These are phyloP conservation scores for Leptonema lineaticorne DNA, from an alignment of 1,140 invertebrate genomes.

Conservation along the genomic window DNA sequence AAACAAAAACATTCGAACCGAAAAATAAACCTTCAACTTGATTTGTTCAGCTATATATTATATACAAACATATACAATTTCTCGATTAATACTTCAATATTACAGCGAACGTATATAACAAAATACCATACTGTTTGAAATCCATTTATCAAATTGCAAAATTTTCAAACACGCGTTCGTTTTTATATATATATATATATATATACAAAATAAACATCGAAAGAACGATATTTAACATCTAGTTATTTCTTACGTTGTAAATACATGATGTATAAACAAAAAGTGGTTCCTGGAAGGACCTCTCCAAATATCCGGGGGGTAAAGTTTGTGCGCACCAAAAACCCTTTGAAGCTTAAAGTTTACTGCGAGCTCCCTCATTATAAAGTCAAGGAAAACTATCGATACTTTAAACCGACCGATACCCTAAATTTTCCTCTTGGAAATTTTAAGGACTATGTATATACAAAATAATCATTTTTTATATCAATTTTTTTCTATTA, in stretches of 20 bases:
- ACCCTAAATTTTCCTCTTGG: background rate
- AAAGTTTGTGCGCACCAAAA: slow-evolving; percentile 28
- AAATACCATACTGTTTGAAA: too few relatives aligned
- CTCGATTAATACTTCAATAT: too few relatives aligned
- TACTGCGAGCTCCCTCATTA: slow-evolving; percentile 17
- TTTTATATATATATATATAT: background rate
- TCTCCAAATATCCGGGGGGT: slow-evolving; percentile 23
- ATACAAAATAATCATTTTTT: background rate
- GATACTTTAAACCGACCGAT: slow-evolving; percentile 20
- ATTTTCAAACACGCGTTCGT: too few relatives aligned
- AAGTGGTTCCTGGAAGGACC: slow-evolving; percentile 25
- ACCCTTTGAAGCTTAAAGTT: slow-evolving; percentile 26
- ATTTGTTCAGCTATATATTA: slow-evolving; percentile 26
- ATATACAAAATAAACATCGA: background rate
- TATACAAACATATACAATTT: too few relatives aligned
- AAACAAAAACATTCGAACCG: slow-evolving; percentile 18
- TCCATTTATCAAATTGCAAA: too few relatives aligned
- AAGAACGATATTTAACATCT: too few relatives aligned
- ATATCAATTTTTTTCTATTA: background rate
- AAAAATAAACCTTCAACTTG: slow-evolving; percentile 14
- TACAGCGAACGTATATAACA: too few relatives aligned
- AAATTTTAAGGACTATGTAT: background rate
- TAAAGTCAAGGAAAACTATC: slow-evolving; percentile 32
- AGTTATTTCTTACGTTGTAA: slow-evolving; percentile 24
- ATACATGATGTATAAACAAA: slow-evolving; percentile 28